Evolutionary conservation across 2,888 invertebrate species (phyloP).

Genomic region (Sicus ferrugineus): DNA sequence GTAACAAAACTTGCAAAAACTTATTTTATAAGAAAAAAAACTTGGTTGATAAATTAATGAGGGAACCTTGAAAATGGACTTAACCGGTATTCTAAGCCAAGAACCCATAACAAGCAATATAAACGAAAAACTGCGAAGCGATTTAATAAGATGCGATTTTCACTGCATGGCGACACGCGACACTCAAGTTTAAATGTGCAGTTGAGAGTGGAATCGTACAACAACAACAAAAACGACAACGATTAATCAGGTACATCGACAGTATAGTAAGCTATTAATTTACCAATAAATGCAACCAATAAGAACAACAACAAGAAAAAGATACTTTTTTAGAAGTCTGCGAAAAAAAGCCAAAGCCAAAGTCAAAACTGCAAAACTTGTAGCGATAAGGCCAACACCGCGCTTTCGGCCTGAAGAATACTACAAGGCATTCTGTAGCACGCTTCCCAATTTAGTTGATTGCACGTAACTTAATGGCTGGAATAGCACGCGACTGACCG

Average conservation of each 20-base stretch:
- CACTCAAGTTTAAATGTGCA: conserved; percentile 29
- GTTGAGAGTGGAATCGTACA: neutral
- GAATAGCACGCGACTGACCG: neutral
- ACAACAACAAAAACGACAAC: neutral
- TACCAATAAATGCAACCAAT: neutral
- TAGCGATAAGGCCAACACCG: conserved; percentile 38
- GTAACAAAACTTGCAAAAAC: too few relatives aligned
- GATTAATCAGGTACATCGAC: too few relatives aligned
- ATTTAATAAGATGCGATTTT: too few relatives aligned
- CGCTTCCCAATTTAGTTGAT: neutral
- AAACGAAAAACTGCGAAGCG: too few relatives aligned
- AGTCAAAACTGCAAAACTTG: conserved; percentile 32
- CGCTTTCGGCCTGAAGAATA: neutral
- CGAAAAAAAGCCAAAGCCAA: conserved; percentile 4
- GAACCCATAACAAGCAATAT: too few relatives aligned
- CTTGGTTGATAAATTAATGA: too few relatives aligned
- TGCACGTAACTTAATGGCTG: neutral
- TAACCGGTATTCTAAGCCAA: too few relatives aligned
- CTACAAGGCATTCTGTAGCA: neutral
- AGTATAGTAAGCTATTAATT: neutral
- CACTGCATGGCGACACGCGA: conserved; percentile 39
- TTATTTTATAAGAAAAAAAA: too few relatives aligned
- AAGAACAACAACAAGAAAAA: conserved; percentile 38
- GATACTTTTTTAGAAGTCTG: neutral
- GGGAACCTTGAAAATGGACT: too few relatives aligned